Conservation (phyloP, 1,140 invertebrate genomes). For the Platyura marginata region DNA sequence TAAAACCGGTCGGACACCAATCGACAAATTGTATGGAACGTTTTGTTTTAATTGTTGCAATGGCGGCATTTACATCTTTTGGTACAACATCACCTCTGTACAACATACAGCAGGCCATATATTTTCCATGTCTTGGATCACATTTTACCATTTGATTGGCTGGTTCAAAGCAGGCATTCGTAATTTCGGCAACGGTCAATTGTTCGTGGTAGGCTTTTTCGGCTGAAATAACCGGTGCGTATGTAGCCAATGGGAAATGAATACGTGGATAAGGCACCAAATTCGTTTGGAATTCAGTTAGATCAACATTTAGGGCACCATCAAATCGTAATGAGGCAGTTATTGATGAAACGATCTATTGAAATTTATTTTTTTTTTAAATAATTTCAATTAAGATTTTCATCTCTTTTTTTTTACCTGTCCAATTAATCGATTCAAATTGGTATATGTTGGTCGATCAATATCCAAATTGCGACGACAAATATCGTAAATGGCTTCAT, state of each 20-base stretch:
- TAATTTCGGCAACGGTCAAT: constrained; percentile 58
- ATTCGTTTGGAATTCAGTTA: constrained; percentile 85
- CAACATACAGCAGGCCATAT: constrained; percentile 77
- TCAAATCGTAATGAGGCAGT: constrained; percentile 75
- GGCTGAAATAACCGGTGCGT: constrained; percentile 56
- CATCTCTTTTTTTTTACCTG: too few relatives aligned
- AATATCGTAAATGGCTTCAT: constrained; percentile 82
- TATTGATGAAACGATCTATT: constrained; percentile 68
- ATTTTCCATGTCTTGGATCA: constrained; percentile 59
- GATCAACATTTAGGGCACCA: constrained; percentile 71
- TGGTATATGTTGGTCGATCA: constrained; percentile 60
- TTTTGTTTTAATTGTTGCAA: constrained; percentile 82
- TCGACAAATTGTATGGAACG: too few relatives aligned
- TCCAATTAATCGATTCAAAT: constrained; percentile 63
- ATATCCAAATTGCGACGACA: constrained; percentile 74
- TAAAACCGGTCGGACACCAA: too few relatives aligned
- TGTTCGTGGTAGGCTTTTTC: constrained; percentile 72
- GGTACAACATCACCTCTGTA: too few relatives aligned
- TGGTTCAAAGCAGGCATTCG: constrained; percentile 65
- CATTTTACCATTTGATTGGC: constrained; percentile 79
- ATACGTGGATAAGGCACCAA: too few relatives aligned
- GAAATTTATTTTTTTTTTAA: too few relatives aligned
- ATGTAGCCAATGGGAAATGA: constrained; percentile 55
- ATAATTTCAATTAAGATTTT: too few relatives aligned
- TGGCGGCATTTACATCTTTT: constrained; percentile 78